A percentile compares a stretch with the other conserved stretches of the same genome.
These are phyloP conservation scores for Linurgus olivaceus DNA, from an alignment of 2,797 vertebrate genomes.

Conservation along the genomic window DNA sequence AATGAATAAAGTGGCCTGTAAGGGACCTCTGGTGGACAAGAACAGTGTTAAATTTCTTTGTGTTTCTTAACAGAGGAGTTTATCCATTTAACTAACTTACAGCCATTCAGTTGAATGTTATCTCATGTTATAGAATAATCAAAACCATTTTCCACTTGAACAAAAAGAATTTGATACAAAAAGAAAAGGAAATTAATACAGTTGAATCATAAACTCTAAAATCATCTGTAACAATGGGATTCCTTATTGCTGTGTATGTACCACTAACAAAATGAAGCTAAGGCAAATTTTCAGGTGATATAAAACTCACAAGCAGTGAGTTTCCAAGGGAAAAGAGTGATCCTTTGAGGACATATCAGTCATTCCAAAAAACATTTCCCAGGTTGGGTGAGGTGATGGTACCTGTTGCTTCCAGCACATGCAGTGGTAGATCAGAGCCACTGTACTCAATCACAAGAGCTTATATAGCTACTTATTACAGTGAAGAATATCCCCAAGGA, in stretches of 20 bases:
- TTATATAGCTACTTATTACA: not conserved
- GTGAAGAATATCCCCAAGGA: not conserved
- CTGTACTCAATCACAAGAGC: not conserved
- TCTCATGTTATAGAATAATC: not conserved
- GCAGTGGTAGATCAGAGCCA: not conserved
- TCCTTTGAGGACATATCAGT: not conserved
- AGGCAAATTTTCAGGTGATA: not conserved
- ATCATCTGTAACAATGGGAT: not conserved
- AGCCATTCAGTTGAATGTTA: not conserved
- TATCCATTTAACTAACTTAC: not conserved
- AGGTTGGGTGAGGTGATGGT: not conserved
- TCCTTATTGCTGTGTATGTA: not conserved
- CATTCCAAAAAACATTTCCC: not conserved
- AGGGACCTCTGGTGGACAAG: conserved; percentile 57
- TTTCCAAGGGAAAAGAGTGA: not conserved
- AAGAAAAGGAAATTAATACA: not conserved
- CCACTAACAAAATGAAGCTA: not conserved
- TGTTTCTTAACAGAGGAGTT: not conserved
- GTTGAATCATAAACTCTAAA: not conserved
- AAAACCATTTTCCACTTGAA: not conserved
- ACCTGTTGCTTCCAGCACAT: not conserved
- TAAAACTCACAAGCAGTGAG: not conserved
- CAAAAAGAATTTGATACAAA: not conserved
- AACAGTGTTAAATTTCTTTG: not conserved
- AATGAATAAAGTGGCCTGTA: not conserved